These are phyloP conservation scores for Sebastes cheni DNA, from an alignment of 2,797 vertebrate genomes.

Conservation along the genomic window DNA sequence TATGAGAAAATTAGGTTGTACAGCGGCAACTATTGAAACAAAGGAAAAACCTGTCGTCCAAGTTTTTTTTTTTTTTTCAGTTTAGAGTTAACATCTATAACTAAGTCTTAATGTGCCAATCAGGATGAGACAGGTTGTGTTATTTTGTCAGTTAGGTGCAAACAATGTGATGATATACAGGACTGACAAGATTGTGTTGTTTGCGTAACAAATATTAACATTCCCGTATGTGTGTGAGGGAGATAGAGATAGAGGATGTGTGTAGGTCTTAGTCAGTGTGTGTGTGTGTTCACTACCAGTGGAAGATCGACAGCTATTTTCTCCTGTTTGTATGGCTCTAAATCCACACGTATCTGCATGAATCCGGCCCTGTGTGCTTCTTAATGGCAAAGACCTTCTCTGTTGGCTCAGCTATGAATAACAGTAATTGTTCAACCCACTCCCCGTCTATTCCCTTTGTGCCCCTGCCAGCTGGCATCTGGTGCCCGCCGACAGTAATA, in stretches of 20 bases:
- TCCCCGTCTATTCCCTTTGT: slow-evolving; percentile 86
- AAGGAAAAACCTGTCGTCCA: slow-evolving; percentile 49
- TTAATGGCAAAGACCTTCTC: slow-evolving; percentile 77
- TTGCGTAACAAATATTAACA: background rate
- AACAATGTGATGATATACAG: background rate
- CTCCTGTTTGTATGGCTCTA: slow-evolving; percentile 76
- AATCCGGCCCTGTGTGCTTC: slow-evolving; percentile 82
- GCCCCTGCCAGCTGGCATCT: slow-evolving; percentile 90
- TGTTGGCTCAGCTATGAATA: slow-evolving; percentile 92
- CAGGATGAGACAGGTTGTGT: background rate
- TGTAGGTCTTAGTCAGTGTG: slow-evolving; percentile 34
- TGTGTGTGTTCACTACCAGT: slow-evolving; percentile 21
- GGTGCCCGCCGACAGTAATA: slow-evolving; percentile 69
- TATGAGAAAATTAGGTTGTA: slow-evolving; percentile 74
- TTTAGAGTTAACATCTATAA: background rate
- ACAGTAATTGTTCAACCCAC: slow-evolving; percentile 92
- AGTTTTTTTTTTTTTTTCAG: background rate
- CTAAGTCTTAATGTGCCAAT: background rate
- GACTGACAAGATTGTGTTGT: background rate
- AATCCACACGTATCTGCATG: slow-evolving; percentile 79
- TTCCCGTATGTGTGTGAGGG: background rate
- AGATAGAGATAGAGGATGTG: background rate
- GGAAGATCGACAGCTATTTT: slow-evolving; percentile 71
- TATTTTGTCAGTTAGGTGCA: background rate
- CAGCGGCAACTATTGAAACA: slow-evolving; percentile 55